Base-by-base conservation (phyloP, 2,888 invertebrate species). In the Anorthoa munda region DNA sequence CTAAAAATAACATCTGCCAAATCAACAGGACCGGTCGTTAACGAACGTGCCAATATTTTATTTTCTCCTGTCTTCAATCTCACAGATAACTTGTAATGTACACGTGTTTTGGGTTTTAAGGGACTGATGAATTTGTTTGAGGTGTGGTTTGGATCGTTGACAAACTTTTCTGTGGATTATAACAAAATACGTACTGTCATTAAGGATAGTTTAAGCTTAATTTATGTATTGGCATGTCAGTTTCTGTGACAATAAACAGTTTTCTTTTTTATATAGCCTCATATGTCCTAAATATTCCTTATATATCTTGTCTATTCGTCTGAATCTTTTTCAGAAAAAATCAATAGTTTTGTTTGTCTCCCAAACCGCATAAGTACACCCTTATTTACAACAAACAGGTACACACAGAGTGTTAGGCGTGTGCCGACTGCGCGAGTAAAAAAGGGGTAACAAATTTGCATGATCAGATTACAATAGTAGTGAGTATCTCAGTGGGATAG, bases 1-100 rank as follows among this genome's bases (percentile, higher is more conserved):
- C 92, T 92, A 92, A 93, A 93, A 95, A 93, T 91, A 95, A 93
- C 96, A 95, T 95, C 95, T 95, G 95, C 95, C 93, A 92, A 92
- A 92, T 89, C 89, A 89, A 92, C 92, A 91, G 88, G 88, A 89
- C 86, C 87, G 90, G 92, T 94, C 94, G 93, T 94, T 95, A 94
- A 92, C 92, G 93, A 90, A 93, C 92, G 93, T 95, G 95, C 94
- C 92, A 94, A 94, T 88, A 82, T 66, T 83, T 86, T 86, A 81
- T 88, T 88, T 87, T 80, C 72, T 88, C 87, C 83, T 88, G 81
- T 72, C 84, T 86, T 85, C 81, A 84, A 83, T 84, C 79, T 84
- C 74, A 83, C 81, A 79, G 82, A 84, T 84, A 84, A 82, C 79
- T 82, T 84, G 73, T 76, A 79, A 79, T 69, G 65, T 74, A 86